Base-by-base conservation (phyloP, 2,888 invertebrate genomes). In the Diachrysia chrysitis region DNA sequence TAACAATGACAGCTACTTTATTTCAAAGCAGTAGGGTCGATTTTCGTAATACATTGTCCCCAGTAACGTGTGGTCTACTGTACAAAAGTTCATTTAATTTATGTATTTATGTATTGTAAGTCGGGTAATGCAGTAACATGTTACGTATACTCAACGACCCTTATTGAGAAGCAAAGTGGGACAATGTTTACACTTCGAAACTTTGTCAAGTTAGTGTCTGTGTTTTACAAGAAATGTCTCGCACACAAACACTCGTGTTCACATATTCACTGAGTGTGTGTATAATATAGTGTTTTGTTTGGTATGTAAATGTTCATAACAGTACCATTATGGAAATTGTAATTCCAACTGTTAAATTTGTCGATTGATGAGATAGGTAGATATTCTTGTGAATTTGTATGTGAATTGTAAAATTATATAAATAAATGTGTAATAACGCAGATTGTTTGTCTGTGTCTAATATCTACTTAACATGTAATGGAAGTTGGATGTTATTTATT, bases 401-500 rank as follows among this genome's bases (percentile, higher is more conserved):
- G 81, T 77, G 73, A 74, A 71, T 82, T 70, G 74, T 64, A 76
- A 74, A 63, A 58, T 69, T 61, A 51, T 66, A 71, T 80, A 58
- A 71, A 73, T 80, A 59, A 73, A 76, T 42, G 63, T 72, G 58
- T 75, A 51, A 19, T 12, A 51, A n/a, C 14, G 16, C 54, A 54
- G 25, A 54, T 54, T 23, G 54, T 23, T 23, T n/a, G 60, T 51
- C 48, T 51, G 19, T 55, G 58, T 58, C 21, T 67, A 76, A 65
- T 76, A 67, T 71, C 68, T 71, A 80, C 72, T 55, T 76, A 70
- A 63, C 73, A 69, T 79, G 74, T 74, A 78, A 72, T 75, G 62
- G 64, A 73, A 79, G 61, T 78, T 71, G 66, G 60, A 67, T 75
- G 71, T 82, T 78, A 73, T 77, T 76, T 78, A 76, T 76, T 80